Evolutionary conservation across 1,140 invertebrate genomes (phyloP).

Genomic region (Dendrolimus kikuchii): DNA sequence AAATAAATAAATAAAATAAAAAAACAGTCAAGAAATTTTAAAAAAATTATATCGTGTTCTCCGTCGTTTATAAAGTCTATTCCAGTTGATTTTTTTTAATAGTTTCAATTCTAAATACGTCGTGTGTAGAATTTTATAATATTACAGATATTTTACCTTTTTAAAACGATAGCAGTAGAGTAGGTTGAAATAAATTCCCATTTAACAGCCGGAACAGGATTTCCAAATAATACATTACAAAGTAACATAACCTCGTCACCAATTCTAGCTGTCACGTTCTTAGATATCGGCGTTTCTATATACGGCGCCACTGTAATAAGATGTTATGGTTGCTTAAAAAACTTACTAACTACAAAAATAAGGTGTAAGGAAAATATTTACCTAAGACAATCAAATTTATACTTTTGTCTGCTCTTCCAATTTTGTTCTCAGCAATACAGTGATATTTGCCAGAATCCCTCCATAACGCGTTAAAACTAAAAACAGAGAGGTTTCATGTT

Average conservation of each 20-base stretch:
- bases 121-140: too few species aligned
- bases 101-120: too few species aligned
- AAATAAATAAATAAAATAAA: too few species aligned
- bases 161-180: conserved; percentile 21
- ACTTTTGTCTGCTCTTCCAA: conserved; percentile 32
- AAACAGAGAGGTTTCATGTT: conserved; percentile 5
- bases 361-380: conserved; percentile 14
- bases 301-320: conserved; percentile 33
- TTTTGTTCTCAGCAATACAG: conserved; percentile 39
- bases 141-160: conserved; percentile 17
- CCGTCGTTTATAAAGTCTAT: too few species aligned
- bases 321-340: neutral
- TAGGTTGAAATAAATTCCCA: conserved; percentile 36
- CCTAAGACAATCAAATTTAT: conserved; percentile 37
- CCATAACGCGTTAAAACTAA: conserved; percentile 32
- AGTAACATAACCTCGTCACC: conserved; percentile 19
- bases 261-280: conserved; percentile 11
- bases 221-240: conserved; percentile 29
- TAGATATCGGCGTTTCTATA: conserved; percentile 24
- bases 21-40: too few species aligned
- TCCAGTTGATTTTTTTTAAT: too few species aligned
- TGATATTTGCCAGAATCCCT: conserved; percentile 46
- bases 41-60: too few species aligned
- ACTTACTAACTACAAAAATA: too few species aligned
- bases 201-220: conserved; percentile 27